A percentile compares a stretch with the other conserved stretches of the same genome.
Conservation (phyloP, 2,888 invertebrate genomes). For the Chrysolina haemoptera region DNA sequence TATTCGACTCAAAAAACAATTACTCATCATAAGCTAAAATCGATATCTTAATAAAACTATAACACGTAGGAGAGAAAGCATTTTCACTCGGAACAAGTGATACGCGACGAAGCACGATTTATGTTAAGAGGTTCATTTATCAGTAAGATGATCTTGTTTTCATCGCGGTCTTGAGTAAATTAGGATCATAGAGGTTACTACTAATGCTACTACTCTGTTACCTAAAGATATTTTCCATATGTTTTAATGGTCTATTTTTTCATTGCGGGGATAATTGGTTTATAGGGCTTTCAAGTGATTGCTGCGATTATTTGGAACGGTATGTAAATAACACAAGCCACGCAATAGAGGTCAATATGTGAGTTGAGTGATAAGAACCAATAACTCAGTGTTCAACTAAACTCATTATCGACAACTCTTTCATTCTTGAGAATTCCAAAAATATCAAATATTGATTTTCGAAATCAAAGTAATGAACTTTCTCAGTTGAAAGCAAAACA, state of each 20-base stretch:
- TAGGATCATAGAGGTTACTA: slow-evolving; percentile 25
- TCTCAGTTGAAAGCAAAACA: no score
- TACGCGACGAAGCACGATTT: background rate
- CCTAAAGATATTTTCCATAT: slow-evolving; percentile 31
- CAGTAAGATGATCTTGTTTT: slow-evolving; percentile 30
- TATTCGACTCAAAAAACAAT: background rate
- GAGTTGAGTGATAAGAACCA: background rate
- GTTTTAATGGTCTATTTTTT: slow-evolving; percentile 6
- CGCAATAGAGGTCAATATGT: background rate
- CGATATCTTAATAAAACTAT: background rate
- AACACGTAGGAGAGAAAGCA: background rate
- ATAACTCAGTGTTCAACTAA: no score
- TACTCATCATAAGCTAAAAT: background rate
- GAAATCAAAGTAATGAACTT: no score
- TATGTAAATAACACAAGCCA: background rate
- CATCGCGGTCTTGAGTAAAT: slow-evolving; percentile 19
- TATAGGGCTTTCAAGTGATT: background rate
- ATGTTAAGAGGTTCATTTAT: slow-evolving; percentile 29
- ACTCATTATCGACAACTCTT: no score
- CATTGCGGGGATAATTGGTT: background rate
- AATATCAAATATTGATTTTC: no score
- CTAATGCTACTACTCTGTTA: slow-evolving; percentile 28
- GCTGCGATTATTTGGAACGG: background rate
- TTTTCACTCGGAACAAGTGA: background rate
- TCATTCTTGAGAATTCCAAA: no score